Evolutionary conservation across 2,888 invertebrate genomes (phyloP), one percentile per base, ranked within the genome.

Genomic region (Pecten maximus): DNA sequence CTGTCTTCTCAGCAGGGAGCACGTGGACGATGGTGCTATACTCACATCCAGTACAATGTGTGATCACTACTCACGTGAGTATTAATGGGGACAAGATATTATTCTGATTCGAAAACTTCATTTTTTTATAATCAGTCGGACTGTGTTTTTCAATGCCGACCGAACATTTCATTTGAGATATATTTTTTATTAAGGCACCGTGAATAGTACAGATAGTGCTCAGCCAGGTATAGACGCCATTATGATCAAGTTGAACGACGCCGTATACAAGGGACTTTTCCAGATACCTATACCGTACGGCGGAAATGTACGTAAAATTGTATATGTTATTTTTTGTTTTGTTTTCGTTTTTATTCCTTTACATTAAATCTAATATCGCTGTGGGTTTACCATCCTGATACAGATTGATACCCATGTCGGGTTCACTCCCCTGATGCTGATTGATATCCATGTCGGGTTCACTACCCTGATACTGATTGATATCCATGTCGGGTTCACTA

Each of bases 61-160:
- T 88, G 92, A 93, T 74, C 94, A 94, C 88, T 94, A 94, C 88
- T 93, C 94, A n/a, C 91, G 94, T 94, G 92, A 89, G 93, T 89
- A 35, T n/a, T n/a, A n/a, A 74, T 28, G 50, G 16, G 50, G 19
- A 19, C 2, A 15, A 19, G 2, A 50, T 50, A 12, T 19, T 54
- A 6, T 19, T 54, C n/a, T 54, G 19, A 15, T 2, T 54, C 54
- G 19, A n/a, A 54, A n/a, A 2, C n/a, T 2, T 54, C 10, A 19
- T 48, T 48, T 48, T 48, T 16, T 48, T 19, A 4, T 48, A n/a
- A n/a, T n/a, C n/a, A n/a, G n/a, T n/a, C n/a, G n/a, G n/a, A n/a
- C n/a, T n/a, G n/a, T n/a, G n/a, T n/a, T n/a, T n/a, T n/a, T n/a
- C n/a, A n/a, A n/a, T n/a, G n/a, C n/a, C n/a, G n/a, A n/a, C n/a